phyloP scores from a whole-genome alignment of 1,140 invertebrate genomes.

The Drosophila sulfurigaster region DNA sequence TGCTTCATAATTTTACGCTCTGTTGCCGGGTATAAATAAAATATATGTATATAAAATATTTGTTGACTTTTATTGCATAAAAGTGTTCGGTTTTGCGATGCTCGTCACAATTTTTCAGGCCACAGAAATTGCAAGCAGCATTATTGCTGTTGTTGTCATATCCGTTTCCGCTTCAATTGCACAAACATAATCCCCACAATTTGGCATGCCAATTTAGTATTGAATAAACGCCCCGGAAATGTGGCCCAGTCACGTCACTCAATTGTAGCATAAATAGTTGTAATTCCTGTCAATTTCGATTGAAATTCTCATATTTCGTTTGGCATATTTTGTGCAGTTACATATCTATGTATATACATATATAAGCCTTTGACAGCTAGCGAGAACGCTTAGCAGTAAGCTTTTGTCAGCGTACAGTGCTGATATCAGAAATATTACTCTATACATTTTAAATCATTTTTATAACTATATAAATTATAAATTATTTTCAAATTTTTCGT shows the following conservation, averaged over 20 bases:
- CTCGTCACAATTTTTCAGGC: slow-evolving; percentile 2
- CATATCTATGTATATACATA: neutral
- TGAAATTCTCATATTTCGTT: neutral
- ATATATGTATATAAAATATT: neutral
- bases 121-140: neutral
- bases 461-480: too few relatives aligned
- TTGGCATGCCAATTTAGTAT: slow-evolving; percentile 16
- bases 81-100: neutral
- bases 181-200: slow-evolving; percentile 14
- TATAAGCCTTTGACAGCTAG: too few relatives aligned
- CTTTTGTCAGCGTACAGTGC: too few relatives aligned
- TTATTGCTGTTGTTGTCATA: slow-evolving; percentile 1
- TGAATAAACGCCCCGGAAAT: slow-evolving; percentile 7
- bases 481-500: too few relatives aligned
- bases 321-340: neutral
- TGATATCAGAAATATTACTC: too few relatives aligned
- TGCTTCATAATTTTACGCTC: too few relatives aligned
- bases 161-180: slow-evolving; percentile 19
- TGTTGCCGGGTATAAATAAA: neutral
- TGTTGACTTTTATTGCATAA: neutral
- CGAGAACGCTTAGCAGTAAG: too few relatives aligned
- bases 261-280: slow-evolving; percentile 7
- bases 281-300: neutral
- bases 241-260: neutral
- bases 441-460: too few relatives aligned